Evolutionary conservation across 2,888 invertebrate genomes (phyloP), one percentile per base, ranked within the genome.

Genomic region (Esperia sulphurella): DNA sequence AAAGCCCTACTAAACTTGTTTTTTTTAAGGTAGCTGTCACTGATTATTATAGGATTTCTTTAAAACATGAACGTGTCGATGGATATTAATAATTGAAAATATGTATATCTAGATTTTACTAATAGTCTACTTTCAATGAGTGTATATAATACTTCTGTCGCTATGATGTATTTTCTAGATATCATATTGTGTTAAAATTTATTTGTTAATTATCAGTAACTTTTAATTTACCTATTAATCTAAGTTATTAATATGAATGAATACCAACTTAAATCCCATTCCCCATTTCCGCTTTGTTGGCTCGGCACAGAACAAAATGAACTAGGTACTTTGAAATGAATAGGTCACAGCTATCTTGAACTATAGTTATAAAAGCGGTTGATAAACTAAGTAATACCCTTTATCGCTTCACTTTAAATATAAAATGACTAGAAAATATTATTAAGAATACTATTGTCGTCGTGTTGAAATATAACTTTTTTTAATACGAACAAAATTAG

Each of bases 391-490:
- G 53, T 60, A 57, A 14, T 28, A 12, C 13, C 65, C 62, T 56
- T 57, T 68, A 68, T 76, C 71, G 83, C 83, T 84, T 83, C 79
- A 75, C 75, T 78, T 79, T 76, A 75, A 73, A 48, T 73, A 54
- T 76, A 59, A 63, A 68, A 63, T 68, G 62, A 67, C 59, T 56
- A 71, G 63, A 39, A 4, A 13, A 8, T 71, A 67, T 50, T 58
- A 40, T 52, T 82, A 80, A 83, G 77, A 73, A 74, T 71, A 71
- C 72, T 69, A 69, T 35, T 31, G 7, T 12, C 79, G 76, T 81
- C 79, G 71, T 75, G 79, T 68, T 75, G 76, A 68, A 71, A 75
- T 78, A 76, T 75, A 69, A 14, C 13, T 61, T 62, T 63, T 71
- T 58, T 59, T 55, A 55, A 53, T 53, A 29, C 33, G 37, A 48